Conservation (phyloP, 2,888 invertebrate species). For the Flabesymbios commensalis region DNA sequence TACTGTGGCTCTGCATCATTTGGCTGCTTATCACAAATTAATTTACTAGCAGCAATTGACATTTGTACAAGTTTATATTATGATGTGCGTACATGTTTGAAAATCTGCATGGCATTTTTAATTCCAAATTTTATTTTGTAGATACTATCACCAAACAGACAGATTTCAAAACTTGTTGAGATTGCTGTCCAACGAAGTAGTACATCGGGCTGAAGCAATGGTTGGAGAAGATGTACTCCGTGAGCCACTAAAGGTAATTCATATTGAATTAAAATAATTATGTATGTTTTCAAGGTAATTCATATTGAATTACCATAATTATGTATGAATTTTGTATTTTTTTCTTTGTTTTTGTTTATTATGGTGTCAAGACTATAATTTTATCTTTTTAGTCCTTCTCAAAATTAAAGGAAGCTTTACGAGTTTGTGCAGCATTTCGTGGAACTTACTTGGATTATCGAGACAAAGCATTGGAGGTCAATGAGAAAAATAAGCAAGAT, state of each 20-base stretch:
- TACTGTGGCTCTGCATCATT: no score
- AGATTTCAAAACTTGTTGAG: slow-evolving; percentile 56
- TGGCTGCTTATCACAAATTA: no score
- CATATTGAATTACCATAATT: no score
- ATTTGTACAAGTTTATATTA: no score
- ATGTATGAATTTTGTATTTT: no score
- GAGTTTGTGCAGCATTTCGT: slow-evolving; percentile 61
- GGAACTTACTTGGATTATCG: slow-evolving; percentile 61
- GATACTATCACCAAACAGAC: slow-evolving; percentile 58
- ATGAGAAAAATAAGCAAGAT: slow-evolving; percentile 55
- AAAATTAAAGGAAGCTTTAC: slow-evolving; percentile 58
- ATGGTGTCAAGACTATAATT: background rate
- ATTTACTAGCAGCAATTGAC: no score
- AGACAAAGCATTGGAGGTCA: slow-evolving; percentile 59
- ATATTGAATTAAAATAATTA: no score
- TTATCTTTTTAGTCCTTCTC: slow-evolving; percentile 50
- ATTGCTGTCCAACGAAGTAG: slow-evolving; percentile 59
- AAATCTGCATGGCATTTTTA: no score
- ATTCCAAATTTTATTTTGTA: slow-evolving; percentile 33
- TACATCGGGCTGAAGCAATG: slow-evolving; percentile 57
- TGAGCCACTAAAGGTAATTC: slow-evolving; percentile 54
- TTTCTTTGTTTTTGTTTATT: background rate
- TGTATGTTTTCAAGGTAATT: no score
- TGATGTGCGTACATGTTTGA: no score
- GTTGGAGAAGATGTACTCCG: slow-evolving; percentile 58